Evolutionary conservation across 2,888 invertebrate species (phyloP).

Genomic region (Heliconius hortense): DNA sequence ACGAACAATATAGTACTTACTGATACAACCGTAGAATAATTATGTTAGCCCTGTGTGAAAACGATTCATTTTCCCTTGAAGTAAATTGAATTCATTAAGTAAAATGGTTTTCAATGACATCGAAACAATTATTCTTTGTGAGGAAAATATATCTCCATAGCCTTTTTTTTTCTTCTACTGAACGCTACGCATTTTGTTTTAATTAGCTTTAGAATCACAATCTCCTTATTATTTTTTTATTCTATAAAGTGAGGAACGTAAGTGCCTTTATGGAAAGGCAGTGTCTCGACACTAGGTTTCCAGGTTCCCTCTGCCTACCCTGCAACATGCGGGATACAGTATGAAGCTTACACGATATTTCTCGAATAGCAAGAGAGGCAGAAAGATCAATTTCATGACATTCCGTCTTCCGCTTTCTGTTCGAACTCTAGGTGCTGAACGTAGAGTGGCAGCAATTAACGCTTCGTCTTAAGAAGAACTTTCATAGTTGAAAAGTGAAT

Average conservation of each 20-base stretch:
- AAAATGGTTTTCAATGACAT: slow-evolving; percentile 29
- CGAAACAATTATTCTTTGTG: slow-evolving; percentile 24
- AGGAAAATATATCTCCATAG: slow-evolving; percentile 17
- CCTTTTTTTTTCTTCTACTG: not conserved
- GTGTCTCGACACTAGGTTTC: not conserved
- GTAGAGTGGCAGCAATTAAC: too few relatives aligned
- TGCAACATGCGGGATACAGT: not conserved
- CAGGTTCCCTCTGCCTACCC: not conserved
- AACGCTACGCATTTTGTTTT: not conserved
- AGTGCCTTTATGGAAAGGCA: not conserved
- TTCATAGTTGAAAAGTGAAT: too few relatives aligned
- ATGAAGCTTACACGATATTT: too few relatives aligned
- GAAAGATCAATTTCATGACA: too few relatives aligned
- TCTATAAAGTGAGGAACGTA: too few relatives aligned
- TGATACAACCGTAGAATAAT: not conserved
- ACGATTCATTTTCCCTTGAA: slow-evolving; percentile 25
- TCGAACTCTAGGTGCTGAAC: too few relatives aligned
- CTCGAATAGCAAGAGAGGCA: too few relatives aligned
- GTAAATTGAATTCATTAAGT: slow-evolving; percentile 26
- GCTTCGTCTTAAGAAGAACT: too few relatives aligned
- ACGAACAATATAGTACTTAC: not conserved
- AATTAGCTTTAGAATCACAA: not conserved
- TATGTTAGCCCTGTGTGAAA: not conserved
- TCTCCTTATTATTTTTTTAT: not conserved
- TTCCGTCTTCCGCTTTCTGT: too few relatives aligned